A percentile compares a stretch with the other conserved stretches of the same genome.
Evolutionary conservation across 2,797 vertebrate species (phyloP).

Genomic region (Hemibagrus guttatus): DNA sequence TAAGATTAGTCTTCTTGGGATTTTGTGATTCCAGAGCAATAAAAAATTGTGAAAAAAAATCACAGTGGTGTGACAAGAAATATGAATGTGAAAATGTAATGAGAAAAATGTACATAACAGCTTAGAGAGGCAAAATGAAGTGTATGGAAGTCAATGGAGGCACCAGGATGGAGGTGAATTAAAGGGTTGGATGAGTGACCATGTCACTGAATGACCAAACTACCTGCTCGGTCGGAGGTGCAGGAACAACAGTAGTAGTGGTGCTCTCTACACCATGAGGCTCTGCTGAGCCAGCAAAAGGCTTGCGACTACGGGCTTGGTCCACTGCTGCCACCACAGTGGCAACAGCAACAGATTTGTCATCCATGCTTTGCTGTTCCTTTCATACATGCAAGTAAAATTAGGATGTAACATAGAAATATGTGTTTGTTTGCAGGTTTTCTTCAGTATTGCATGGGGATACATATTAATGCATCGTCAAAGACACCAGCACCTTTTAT

Average conservation of each 20-base stretch:
- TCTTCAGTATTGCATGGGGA: slow-evolving; percentile 12
- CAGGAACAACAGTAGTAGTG: slow-evolving; percentile 70
- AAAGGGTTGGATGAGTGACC: slow-evolving; percentile 40
- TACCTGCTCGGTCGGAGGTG: slow-evolving; percentile 82
- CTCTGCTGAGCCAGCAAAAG: slow-evolving; percentile 74
- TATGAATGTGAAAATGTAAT: neutral
- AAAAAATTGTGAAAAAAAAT: neutral
- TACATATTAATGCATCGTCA: slow-evolving; percentile 13
- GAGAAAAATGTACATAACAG: neutral
- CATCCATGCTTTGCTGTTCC: slow-evolving; percentile 57
- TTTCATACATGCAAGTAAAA: slow-evolving; percentile 58
- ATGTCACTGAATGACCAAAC: slow-evolving; percentile 47
- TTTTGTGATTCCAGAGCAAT: neutral
- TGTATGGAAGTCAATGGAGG: slow-evolving; percentile 27
- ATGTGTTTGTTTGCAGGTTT: neutral
- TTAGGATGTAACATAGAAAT: slow-evolving; percentile 45
- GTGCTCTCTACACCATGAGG: slow-evolving; percentile 77
- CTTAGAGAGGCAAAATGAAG: neutral
- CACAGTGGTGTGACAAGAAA: slow-evolving; percentile 10
- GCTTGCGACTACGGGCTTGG: slow-evolving; percentile 63
- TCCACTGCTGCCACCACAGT: slow-evolving; percentile 70
- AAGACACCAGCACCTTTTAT: neutral
- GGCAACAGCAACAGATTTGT: slow-evolving; percentile 63
- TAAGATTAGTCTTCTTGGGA: neutral
- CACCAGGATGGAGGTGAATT: slow-evolving; percentile 43